Evolutionary conservation across 2,797 vertebrate genomes (phyloP), one percentile per base, ranked within the genome.

Genomic region (Trachops cirrhosus): DNA sequence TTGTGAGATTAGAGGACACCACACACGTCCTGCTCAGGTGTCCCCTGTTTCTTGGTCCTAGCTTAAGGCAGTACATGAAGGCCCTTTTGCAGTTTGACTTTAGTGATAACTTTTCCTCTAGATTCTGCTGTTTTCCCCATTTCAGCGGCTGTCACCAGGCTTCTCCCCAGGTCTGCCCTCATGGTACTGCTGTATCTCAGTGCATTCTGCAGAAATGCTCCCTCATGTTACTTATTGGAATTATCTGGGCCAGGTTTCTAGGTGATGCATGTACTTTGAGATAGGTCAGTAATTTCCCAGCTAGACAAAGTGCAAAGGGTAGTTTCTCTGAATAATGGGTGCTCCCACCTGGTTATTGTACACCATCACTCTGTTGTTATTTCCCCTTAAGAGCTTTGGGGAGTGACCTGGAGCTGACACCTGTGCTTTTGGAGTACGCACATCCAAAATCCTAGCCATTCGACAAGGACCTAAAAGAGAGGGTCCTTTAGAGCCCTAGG

Each of bases 211-310:
- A 75, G 78, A 89, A 91, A 32, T 70, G 22, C 54, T 87, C 9
- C 64, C 67, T 91, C 32, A 37, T 92, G 93, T 86, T 39, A 77
- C 67, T 71, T 87, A 26, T 3, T 39, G 85, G 12, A 84, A 37
- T 89, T 92, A 87, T 92, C 78, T 87, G 73, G 67, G 73, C 59
- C 77, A 90, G 37, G 64, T 85, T 97, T 93, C 64, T 94, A 75
- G 93, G 50, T 57, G 12, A 92, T 94, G 34, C 67, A 59, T 95
- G 9, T 24, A 71, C 57, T 90, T 94, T 90, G 59, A 95, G 79
- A 44, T 59, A 46, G 37, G 86, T 88, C 32, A 71, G 77, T 88
- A 73, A 75, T 89, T 94, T 96, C 93, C 34, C 68, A 86, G 83
- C 82, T 94, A 54, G 83, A 82, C 50, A 92, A 67, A 89, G 68